A percentile compares a stretch with the other conserved stretches of the same genome.
Evolutionary conservation across 1,140 invertebrate genomes (phyloP).

Genomic region (Probaryconus sp.): DNA sequence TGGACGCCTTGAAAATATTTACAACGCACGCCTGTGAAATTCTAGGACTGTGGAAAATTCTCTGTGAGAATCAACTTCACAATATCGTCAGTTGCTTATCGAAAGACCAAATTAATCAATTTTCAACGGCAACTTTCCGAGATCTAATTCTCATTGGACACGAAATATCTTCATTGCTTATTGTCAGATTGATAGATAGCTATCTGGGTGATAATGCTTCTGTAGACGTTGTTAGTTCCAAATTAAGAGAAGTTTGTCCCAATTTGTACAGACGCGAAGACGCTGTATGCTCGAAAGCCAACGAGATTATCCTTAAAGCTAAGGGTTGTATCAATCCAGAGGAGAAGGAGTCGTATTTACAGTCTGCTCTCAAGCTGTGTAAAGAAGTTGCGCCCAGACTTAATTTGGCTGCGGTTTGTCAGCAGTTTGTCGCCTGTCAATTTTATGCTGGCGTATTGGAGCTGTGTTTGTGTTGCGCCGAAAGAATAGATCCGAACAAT

Average conservation of each 20-base stretch:
- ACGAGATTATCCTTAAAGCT: slow-evolving; percentile 91
- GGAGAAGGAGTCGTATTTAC: slow-evolving; percentile 86
- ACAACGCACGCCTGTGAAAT: slow-evolving; percentile 92
- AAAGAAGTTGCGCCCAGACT: slow-evolving; percentile 90
- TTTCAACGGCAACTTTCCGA: slow-evolving; percentile 83
- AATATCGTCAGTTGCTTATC: slow-evolving; percentile 83
- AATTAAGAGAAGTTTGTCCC: slow-evolving; percentile 94
- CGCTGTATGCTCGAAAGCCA: slow-evolving; percentile 95
- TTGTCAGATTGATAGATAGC: slow-evolving; percentile 87
- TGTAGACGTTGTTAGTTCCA: slow-evolving; percentile 92
- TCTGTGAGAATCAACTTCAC: slow-evolving; percentile 95
- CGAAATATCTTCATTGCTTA: slow-evolving; percentile 87
- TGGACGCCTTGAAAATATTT: slow-evolving; percentile 87
- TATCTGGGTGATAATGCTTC: slow-evolving; percentile 97
- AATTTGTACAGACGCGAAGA: slow-evolving; percentile 96
- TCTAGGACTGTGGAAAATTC: slow-evolving; percentile 94
- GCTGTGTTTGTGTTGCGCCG: slow-evolving; percentile 89
- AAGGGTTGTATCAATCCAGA: slow-evolving; percentile 83
- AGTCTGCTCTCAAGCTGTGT: slow-evolving; percentile 88
- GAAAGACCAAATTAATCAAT: slow-evolving; percentile 81
- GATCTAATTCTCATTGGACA: slow-evolving; percentile 91
- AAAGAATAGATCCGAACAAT: slow-evolving; percentile 92
- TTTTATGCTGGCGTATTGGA: slow-evolving; percentile 94
- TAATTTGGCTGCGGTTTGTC: slow-evolving; percentile 87
- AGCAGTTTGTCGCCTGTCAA: slow-evolving; percentile 85